Evolutionary conservation across 2,888 invertebrate species (phyloP), one percentile per base, ranked within the genome.

Genomic region (Tetragnatha montana): DNA sequence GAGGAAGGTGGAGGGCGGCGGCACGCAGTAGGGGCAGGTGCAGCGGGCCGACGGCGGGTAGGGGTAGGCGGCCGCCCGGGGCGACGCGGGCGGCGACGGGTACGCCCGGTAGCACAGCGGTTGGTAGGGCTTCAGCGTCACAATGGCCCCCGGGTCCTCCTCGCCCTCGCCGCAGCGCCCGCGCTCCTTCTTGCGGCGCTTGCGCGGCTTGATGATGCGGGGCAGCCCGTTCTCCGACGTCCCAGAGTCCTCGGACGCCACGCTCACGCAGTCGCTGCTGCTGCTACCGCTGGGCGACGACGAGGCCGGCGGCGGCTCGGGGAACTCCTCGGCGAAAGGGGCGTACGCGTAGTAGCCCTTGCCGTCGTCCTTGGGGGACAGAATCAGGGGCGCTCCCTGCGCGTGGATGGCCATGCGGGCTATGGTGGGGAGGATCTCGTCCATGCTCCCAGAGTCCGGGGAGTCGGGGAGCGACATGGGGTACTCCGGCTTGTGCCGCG

Each of bases 181-280:
- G 12, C 89, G 82, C 93, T 97, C 97, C 94, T 97, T 97, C 95
- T 97, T 97, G 93, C 97, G 95, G 82, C 97, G 95, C 93, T 97
- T 97, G 81, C 97, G 94, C 8, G 97, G 97, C 93, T 97, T 97
- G 92, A 97, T 97, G 91, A 97, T 97, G 92, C 97, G 95, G 21
- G 92, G 92, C 14, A 91, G 79, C 35, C 91, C 91, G 73, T 88
- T 83, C 50, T 91, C 91, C 8, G 91, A 91, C 7, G 90, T 84
- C 8, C 83, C 87, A 12, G 91, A 91, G 50, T 91, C 91, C 60
- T 91, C 92, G 2, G 91, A 91, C 6, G 91, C 90, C 1, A 89
- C 88, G 47, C 91, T 91, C 69, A 90, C 74, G 73, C 91, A 87
- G 80, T 91, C 91, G 85, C 91, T 91, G 49, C 80, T 70, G 35